phyloP scores from a whole-genome alignment of 1,140 invertebrate genomes.

The Drosophila albomicans region DNA sequence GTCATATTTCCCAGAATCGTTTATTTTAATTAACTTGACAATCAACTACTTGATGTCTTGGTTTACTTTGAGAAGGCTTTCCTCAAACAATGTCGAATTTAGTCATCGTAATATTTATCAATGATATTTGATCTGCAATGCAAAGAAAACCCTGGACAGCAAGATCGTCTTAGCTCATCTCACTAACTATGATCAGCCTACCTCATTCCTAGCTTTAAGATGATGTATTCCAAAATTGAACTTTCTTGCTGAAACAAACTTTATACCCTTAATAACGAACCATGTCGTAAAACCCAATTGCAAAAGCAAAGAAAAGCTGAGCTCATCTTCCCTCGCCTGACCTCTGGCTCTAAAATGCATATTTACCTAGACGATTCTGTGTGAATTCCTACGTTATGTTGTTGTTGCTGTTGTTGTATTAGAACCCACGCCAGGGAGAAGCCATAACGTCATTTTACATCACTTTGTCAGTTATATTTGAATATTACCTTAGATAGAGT shows the following conservation, averaged over 20 bases:
- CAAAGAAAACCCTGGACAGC: background rate
- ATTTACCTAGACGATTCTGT: conserved; percentile 31
- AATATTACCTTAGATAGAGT: conserved; percentile 21
- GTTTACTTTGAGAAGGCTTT: no score
- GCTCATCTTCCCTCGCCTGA: conserved; percentile 51
- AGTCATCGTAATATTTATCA: background rate
- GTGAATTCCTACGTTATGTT: conserved; percentile 26
- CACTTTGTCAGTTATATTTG: conserved; percentile 31
- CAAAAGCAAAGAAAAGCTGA: conserved; percentile 51
- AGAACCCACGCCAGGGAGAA: conserved; percentile 13
- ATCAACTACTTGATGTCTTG: no score
- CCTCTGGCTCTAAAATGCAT: conserved; percentile 14
- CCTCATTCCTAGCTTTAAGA: conserved; percentile 8
- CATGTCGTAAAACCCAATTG: conserved; percentile 33
- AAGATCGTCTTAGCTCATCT: background rate
- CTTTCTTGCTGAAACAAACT: conserved; percentile 6
- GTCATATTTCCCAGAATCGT: no score
- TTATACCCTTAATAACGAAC: conserved; percentile 32
- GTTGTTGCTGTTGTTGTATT: conserved; percentile 33
- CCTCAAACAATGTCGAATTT: background rate
- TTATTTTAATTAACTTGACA: no score
- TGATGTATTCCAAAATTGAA: conserved; percentile 10
- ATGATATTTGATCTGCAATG: background rate
- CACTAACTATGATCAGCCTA: background rate
- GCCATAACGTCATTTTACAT: conserved; percentile 46